Evolutionary conservation across 2,113 vertebrate species (phyloP).

Genomic region (Naja naja): DNA sequence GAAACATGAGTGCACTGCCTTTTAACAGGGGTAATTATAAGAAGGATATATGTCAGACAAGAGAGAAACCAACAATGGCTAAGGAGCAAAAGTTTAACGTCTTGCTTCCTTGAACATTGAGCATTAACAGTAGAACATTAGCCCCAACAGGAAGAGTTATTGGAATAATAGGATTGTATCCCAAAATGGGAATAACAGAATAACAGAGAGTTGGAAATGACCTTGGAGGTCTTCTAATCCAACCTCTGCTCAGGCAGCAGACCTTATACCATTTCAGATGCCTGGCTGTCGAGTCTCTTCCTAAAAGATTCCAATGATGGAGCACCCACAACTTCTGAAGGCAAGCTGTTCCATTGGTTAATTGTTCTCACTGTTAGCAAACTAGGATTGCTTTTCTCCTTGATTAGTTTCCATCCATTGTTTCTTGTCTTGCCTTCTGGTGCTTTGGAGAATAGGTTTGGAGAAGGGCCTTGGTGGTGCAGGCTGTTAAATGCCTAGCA

Average conservation of each 20-base stretch:
- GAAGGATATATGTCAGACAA: conserved; percentile 52
- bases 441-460: background rate
- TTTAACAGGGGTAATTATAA: conserved; percentile 59
- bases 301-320: too few relatives aligned
- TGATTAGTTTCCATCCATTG: background rate
- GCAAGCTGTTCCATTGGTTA: too few relatives aligned
- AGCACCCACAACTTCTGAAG: too few relatives aligned
- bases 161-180: background rate
- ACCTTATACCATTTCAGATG: too few relatives aligned
- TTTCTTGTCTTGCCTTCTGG: background rate
- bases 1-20: conserved; percentile 46
- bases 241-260: too few relatives aligned
- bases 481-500: too few relatives aligned
- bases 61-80: conserved; percentile 51
- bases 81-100: background rate
- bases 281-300: too few relatives aligned
- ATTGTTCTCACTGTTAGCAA: too few relatives aligned
- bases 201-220: too few relatives aligned
- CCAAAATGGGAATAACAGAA: background rate
- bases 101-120: background rate
- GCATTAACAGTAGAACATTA: background rate
- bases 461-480: too few relatives aligned
- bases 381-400: background rate
- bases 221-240: too few relatives aligned
- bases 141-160: background rate